phyloP scores from a whole-genome alignment of 2,113 vertebrate species.

The Myiopsitta monachus region DNA sequence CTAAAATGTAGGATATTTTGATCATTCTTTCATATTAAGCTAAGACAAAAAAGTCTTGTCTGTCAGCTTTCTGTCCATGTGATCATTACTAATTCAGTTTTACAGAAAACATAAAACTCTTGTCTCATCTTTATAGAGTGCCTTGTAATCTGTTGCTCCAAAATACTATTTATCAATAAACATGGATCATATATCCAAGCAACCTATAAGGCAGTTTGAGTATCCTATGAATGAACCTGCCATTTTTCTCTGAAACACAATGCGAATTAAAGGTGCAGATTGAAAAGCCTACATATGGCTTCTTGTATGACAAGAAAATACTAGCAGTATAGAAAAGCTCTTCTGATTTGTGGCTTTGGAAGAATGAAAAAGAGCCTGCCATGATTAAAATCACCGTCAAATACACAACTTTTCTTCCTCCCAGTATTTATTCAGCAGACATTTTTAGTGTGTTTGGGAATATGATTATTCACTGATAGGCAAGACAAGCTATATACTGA shows the following conservation, averaged over 20 bases:
- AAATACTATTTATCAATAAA: background rate
- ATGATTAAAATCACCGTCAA: constrained; percentile 11
- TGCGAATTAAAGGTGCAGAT: background rate
- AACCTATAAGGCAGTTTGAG: background rate
- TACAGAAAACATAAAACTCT: background rate
- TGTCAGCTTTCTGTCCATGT: background rate
- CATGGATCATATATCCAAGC: background rate
- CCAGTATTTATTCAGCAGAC: constrained; percentile 11
- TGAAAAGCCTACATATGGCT: background rate
- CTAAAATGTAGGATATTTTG: background rate
- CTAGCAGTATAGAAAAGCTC: background rate
- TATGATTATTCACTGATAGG: constrained; percentile 25
- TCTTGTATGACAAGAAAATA: background rate
- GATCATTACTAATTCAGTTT: background rate
- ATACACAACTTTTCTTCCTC: background rate
- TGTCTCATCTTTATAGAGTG: background rate
- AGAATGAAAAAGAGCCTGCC: background rate
- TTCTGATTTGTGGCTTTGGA: background rate
- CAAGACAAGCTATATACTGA: background rate
- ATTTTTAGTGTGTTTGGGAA: constrained; percentile 4
- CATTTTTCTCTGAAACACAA: background rate
- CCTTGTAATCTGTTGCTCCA: background rate
- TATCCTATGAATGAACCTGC: background rate
- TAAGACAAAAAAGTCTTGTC: background rate
- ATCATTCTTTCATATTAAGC: background rate